These are phyloP conservation scores for Malacosoma neustria DNA, from an alignment of 2,888 invertebrate species.

Conservation along the genomic window DNA sequence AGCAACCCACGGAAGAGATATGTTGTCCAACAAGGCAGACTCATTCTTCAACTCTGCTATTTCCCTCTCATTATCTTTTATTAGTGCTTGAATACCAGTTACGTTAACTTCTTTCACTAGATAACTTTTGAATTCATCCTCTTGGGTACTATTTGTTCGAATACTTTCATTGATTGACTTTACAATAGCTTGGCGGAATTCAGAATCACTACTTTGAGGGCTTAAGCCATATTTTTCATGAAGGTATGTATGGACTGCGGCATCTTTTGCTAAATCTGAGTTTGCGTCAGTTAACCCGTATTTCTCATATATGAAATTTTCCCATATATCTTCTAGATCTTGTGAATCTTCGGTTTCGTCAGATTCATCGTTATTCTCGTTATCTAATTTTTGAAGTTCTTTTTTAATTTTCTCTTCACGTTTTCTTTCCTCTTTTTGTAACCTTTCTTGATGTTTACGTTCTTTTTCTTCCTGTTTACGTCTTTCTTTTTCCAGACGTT, in stretches of 20 bases:
- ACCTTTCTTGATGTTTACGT: slow-evolving; percentile 23
- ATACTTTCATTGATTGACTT: slow-evolving; percentile 40
- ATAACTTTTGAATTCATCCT: slow-evolving; percentile 36
- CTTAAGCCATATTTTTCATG: slow-evolving; percentile 46
- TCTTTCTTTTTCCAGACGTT: slow-evolving; percentile 25
- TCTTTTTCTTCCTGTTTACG: slow-evolving; percentile 14
- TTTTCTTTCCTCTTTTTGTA: slow-evolving; percentile 32
- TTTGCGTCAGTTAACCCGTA: slow-evolving; percentile 42
- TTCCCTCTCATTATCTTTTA: slow-evolving; percentile 38
- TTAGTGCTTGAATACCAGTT: slow-evolving; percentile 37
- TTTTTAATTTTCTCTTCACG: slow-evolving; percentile 29
- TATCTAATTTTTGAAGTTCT: slow-evolving; percentile 26
- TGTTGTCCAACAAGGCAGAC: slow-evolving; percentile 37
- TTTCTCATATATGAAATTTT: slow-evolving; percentile 45
- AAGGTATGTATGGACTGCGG: slow-evolving; percentile 40
- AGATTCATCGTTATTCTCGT: slow-evolving; percentile 31
- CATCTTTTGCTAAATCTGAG: slow-evolving; percentile 39
- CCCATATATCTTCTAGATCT: slow-evolving; percentile 60
- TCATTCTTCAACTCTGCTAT: slow-evolving; percentile 52
- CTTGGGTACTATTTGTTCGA: slow-evolving; percentile 25
- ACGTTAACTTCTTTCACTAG: slow-evolving; percentile 42
- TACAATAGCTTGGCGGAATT: slow-evolving; percentile 51
- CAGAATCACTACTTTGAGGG: slow-evolving; percentile 45
- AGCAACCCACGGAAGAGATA: slow-evolving; percentile 37
- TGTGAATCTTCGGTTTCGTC: slow-evolving; percentile 30